phyloP scores from a whole-genome alignment of 2,888 invertebrate species.

The Gibbula magus region DNA sequence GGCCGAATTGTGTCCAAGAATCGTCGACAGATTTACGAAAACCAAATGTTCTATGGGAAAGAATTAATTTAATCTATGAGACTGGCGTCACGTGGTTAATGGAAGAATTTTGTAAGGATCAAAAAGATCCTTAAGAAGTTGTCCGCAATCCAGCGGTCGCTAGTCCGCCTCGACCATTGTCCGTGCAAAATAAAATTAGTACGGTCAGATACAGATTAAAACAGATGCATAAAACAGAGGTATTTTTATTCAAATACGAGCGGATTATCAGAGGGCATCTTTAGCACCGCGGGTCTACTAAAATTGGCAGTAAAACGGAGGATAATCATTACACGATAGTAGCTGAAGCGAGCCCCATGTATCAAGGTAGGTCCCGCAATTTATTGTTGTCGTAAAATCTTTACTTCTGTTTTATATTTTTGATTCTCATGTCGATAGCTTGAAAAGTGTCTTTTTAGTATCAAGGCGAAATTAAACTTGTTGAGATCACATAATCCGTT shows the following conservation, averaged over 20 bases:
- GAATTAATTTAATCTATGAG: constrained; percentile 27
- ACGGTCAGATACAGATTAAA: constrained; percentile 12
- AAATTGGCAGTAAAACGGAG: constrained; percentile 18
- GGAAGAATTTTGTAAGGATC: constrained; percentile 29
- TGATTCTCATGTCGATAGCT: constrained; percentile 1
- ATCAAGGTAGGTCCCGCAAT: neutral
- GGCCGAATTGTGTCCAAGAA: constrained; percentile 12
- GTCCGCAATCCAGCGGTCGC: neutral
- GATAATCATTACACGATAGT: neutral
- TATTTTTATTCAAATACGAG: constrained; percentile 21
- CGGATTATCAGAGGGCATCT: constrained; percentile 18
- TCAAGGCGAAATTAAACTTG: neutral
- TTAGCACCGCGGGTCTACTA: constrained; percentile 7
- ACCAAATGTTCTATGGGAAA: constrained; percentile 27
- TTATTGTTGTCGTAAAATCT: constrained; percentile 23
- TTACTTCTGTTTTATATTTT: constrained; percentile 26
- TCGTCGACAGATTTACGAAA: constrained; percentile 27
- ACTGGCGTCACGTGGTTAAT: constrained; percentile 27
- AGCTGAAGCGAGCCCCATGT: neutral
- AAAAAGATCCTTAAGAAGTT: constrained; percentile 22
- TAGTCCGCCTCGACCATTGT: constrained; percentile 1
- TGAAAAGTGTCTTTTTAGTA: neutral
- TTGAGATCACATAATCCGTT: no score
- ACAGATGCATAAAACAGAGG: neutral
- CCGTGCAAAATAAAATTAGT: constrained; percentile 19